Conservation (phyloP, 2,797 vertebrate species). For the Tokudaia tokunoshimensis region DNA sequence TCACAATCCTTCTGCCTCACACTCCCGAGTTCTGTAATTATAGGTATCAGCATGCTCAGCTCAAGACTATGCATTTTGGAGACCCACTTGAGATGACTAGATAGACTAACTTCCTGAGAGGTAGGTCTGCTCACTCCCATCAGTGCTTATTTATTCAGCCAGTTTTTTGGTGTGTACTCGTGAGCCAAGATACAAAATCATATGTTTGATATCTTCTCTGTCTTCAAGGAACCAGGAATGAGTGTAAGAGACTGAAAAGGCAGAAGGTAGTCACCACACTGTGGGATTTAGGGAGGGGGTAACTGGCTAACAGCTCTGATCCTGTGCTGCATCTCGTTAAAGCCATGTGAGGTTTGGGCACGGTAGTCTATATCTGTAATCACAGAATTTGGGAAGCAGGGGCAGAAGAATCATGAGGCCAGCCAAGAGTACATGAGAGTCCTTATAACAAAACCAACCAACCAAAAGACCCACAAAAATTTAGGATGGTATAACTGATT, state of each 20-base stretch:
- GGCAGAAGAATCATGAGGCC: background rate
- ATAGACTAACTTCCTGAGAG: background rate
- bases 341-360: background rate
- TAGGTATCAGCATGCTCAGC: too few species aligned
- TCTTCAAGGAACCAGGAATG: constrained; percentile 21
- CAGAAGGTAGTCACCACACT: background rate
- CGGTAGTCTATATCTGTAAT: background rate
- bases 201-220: background rate
- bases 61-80: constrained; percentile 30
- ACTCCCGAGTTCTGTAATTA: background rate
- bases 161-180: constrained; percentile 5
- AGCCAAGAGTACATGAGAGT: background rate
- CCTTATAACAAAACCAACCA: background rate
- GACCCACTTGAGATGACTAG: background rate
- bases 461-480: background rate
- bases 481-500: background rate
- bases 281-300: background rate
- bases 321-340: constrained; percentile 3
- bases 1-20: background rate
- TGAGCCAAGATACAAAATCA: constrained; percentile 43
- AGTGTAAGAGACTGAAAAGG: background rate
- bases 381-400: background rate
- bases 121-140: background rate
- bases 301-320: background rate
- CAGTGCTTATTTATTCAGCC: constrained; percentile 37